A percentile compares a stretch with the other conserved stretches of the same genome.
phyloP scores from a whole-genome alignment of 1,140 invertebrate species.

The Ridgeia piscesae region DNA sequence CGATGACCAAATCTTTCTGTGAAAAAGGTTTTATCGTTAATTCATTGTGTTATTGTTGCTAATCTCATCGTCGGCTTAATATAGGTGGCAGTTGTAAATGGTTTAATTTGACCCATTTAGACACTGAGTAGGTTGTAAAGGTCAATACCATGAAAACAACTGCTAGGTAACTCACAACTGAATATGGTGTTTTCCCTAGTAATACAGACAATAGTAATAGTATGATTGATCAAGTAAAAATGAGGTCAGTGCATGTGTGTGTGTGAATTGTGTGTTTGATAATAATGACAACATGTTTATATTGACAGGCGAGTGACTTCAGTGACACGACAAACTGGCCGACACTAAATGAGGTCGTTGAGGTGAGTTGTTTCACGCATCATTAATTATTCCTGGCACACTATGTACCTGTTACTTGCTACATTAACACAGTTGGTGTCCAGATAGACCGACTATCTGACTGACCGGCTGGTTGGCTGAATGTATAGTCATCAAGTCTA shows the following conservation, averaged over 20 bases:
- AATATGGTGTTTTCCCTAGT: too few relatives aligned
- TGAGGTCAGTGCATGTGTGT: neutral
- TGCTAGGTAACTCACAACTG: neutral
- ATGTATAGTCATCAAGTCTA: too few relatives aligned
- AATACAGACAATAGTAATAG: too few relatives aligned
- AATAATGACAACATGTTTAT: neutral
- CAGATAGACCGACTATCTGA: too few relatives aligned
- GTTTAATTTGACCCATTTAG: neutral
- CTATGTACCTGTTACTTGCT: neutral
- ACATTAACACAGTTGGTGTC: too few relatives aligned
- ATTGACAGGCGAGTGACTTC: conserved; percentile 70
- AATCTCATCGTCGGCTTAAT: neutral
- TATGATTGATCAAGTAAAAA: neutral
- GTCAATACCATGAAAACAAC: neutral
- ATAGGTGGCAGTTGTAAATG: neutral
- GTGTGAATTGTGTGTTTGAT: neutral
- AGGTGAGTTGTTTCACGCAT: conserved; percentile 36
- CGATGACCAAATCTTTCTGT: too few relatives aligned
- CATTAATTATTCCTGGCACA: neutral
- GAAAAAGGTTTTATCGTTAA: neutral
- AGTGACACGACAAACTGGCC: conserved; percentile 67
- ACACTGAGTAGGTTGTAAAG: neutral
- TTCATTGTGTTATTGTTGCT: neutral
- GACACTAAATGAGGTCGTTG: conserved; percentile 66
- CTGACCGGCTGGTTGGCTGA: too few relatives aligned